Base-by-base conservation (phyloP, 2,888 invertebrate genomes). In the Drosophila pseudotalamancana region DNA sequence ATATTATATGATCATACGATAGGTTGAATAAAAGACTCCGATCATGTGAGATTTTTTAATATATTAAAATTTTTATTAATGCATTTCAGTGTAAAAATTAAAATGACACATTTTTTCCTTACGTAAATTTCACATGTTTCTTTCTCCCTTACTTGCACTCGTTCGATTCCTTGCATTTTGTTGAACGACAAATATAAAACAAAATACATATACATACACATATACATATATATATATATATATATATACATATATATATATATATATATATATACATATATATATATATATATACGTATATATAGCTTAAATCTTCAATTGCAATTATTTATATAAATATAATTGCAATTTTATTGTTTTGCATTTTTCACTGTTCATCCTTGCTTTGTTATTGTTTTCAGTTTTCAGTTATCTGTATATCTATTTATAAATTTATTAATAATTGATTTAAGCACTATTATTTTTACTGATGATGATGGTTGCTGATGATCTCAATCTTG, bases 1-100 rank as follows among this genome's bases (percentile, higher is more conserved):
- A n/a, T n/a, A n/a, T n/a, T n/a, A 9, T 25, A 9, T 25, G 25
- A 25, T 8, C 25, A 9, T 25, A 1, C 1, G 9, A 9, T 9
- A 27, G 4, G 27, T 27, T 19, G 12, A 46, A 53, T 25, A 60
- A 60, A 45, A 60, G 23, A 40, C 14, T 19, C 6, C n/a, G 3
- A n/a, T 11, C 6, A 9, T 21, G 21, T 54, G 43, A 45, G 43
- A 46, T 49, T 51, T 73, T 77, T 76, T 57, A 70, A 74, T 81
- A 71, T 79, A 74, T 78, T 83, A 83, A 83, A 83, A 79, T 84
- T 77, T 79, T 79, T 79, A 78, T 84, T 84, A 80, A 84, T 76
- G 72, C 84, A 82, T 82, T 78, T 82, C 79, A 81, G 75, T 88
- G 88, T 85, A 87, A 87, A 84, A 86, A 86, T 86, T 85, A 88